phyloP scores from a whole-genome alignment of 2,797 vertebrate genomes.

The Pipistrellus pipistrellus region DNA sequence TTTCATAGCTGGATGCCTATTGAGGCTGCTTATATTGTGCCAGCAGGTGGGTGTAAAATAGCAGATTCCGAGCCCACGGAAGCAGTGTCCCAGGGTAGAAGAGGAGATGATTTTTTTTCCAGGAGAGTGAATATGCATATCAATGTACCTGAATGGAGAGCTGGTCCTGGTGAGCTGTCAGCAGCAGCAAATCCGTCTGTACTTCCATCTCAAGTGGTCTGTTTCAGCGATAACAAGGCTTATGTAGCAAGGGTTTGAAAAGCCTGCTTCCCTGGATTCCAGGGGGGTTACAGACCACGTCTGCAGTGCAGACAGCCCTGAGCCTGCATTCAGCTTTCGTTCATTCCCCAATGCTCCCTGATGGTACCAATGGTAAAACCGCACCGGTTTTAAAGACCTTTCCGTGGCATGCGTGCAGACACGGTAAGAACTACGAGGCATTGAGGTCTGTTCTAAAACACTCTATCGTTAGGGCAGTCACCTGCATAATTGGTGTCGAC shows the following conservation, averaged over 20 bases:
- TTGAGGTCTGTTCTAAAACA: constrained; percentile 61
- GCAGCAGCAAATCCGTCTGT: constrained; percentile 83
- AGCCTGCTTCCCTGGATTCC: constrained; percentile 78
- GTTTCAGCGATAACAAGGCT: constrained; percentile 83
- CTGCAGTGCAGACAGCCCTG: constrained; percentile 47
- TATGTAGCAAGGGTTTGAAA: constrained; percentile 84
- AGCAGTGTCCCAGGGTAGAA: constrained; percentile 80
- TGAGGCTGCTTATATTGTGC: constrained; percentile 79
- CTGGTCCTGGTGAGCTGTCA: constrained; percentile 86
- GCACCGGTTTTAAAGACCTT: constrained; percentile 65
- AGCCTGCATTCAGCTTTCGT: constrained; percentile 68
- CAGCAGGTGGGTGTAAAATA: constrained; percentile 83
- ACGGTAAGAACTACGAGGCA: constrained; percentile 39
- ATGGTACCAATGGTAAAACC: constrained; percentile 58
- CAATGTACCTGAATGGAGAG: constrained; percentile 84
- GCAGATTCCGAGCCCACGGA: constrained; percentile 78
- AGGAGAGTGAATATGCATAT: constrained; percentile 82
- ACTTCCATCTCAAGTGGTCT: constrained; percentile 84
- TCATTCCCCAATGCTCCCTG: constrained; percentile 69
- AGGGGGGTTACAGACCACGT: constrained; percentile 59
- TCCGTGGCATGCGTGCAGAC: background rate
- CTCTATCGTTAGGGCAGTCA: constrained; percentile 66
- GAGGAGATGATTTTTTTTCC: constrained; percentile 86
- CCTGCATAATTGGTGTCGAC: constrained; percentile 74
- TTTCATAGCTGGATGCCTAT: constrained; percentile 82